Conservation (phyloP, 2,113 vertebrate species). For the Corythornis madagascariensis region DNA sequence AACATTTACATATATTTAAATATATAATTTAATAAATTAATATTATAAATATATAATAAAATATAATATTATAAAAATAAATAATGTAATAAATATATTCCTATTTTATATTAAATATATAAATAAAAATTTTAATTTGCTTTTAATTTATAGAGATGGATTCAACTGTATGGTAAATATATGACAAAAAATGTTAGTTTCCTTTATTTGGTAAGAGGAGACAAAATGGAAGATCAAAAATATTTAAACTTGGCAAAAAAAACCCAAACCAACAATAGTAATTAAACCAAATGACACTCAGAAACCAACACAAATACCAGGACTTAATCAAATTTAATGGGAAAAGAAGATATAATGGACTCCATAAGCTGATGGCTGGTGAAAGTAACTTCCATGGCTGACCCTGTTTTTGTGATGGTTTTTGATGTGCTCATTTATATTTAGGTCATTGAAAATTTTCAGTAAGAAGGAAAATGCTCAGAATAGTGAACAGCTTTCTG, state of each 20-base stretch:
- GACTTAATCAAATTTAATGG: not conserved
- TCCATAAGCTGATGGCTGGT: not conserved
- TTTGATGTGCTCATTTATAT: not conserved
- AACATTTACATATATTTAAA: too few relatives aligned
- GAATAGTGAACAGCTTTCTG: not conserved
- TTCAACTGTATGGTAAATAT: not conserved
- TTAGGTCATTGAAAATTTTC: not conserved
- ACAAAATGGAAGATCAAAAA: not conserved
- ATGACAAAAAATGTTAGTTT: not conserved
- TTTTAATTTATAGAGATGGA: not conserved
- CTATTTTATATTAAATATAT: too few relatives aligned
- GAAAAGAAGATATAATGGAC: not conserved
- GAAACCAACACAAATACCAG: not conserved
- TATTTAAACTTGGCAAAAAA: not conserved
- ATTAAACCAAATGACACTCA: conserved; percentile 17
- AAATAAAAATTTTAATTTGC: not conserved
- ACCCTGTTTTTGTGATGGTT: not conserved
- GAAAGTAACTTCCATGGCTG: not conserved
- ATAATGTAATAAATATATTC: too few relatives aligned
- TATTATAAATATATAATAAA: too few relatives aligned
- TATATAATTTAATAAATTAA: too few relatives aligned
- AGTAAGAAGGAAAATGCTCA: not conserved
- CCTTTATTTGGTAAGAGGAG: not conserved
- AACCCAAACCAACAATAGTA: not conserved
- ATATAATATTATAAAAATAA: too few relatives aligned